Base-by-base conservation (phyloP, 2,888 invertebrate genomes). In the Microplitis deprimator region DNA sequence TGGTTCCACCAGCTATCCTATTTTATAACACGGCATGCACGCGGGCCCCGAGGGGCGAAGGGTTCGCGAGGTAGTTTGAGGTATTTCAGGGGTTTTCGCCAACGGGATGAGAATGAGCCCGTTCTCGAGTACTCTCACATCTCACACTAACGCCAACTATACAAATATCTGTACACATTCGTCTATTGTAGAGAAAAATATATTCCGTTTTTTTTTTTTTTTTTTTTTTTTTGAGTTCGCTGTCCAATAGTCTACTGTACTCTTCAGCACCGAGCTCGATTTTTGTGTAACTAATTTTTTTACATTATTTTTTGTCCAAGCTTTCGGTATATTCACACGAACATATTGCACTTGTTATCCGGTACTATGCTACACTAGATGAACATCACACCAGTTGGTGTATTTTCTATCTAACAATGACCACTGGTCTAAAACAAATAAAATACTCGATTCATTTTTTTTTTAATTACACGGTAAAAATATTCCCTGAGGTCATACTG, bases 261-360 rank as follows among this genome's bases (percentile, higher is more conserved):
- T 29, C 29, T 29, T 29, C 80, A 77, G 71, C 77, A 70, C 60
- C 64, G 67, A 16, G 13, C 41, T 75, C 69, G 8, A 40, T 29
- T 41, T 65, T 70, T 72, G 61, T 73, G 29, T 64, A 70, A 39
- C 71, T 77, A 60, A 75, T 79, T 73, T 62, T 68, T 68, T 60
- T 20, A 67, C 77, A 72, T 60, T 74, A 75, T 72, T 73, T 78
- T 80, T 75, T 50, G 50, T 50, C 77, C 73, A 50, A 40, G 71
- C 71, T 62, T 70, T 75, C 72, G 17, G 50, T 68, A 29, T 75
- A 68, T 72, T 68, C 71, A 74, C 67, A 68, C 70, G 83, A 81
- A 83, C 82, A 83, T 83, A 84, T 86, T 84, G 81, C 83, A 82
- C 83, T 85, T 82, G 83, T 84, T 84, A 83, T 82, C 70, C 73